phyloP scores from a whole-genome alignment of 2,113 vertebrate genomes.

The Meleagris gallopavo region DNA sequence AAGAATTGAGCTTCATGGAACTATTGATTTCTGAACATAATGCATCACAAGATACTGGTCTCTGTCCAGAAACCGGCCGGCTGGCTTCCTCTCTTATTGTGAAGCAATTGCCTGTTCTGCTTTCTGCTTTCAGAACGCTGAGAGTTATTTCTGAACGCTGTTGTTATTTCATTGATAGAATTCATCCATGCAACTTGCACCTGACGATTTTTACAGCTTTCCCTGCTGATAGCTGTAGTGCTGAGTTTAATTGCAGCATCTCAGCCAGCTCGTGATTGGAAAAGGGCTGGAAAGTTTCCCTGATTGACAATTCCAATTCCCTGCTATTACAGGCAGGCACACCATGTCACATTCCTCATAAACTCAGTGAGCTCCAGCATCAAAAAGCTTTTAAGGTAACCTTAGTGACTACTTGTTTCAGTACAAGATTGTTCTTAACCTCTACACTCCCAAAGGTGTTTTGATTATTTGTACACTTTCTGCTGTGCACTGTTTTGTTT shows the following conservation, averaged over 20 bases:
- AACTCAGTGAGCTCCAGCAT: background rate
- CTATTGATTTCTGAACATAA: conserved; percentile 34
- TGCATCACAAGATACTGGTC: conserved; percentile 17
- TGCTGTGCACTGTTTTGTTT: background rate
- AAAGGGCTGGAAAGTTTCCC: background rate
- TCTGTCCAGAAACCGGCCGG: conserved; percentile 31
- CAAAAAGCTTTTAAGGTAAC: conserved; percentile 1
- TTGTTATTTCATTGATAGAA: conserved; percentile 21
- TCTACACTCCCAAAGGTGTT: background rate
- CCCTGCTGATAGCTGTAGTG: background rate
- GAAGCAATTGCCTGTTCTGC: background rate
- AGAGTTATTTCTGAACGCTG: no score
- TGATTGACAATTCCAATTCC: background rate
- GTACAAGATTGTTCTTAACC: background rate
- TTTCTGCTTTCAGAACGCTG: background rate
- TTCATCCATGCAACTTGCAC: background rate
- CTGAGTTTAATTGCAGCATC: background rate
- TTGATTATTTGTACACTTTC: background rate
- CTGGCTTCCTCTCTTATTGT: background rate
- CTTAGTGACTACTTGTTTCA: background rate
- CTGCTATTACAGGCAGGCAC: background rate
- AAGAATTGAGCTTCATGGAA: conserved; percentile 26
- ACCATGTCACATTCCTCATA: background rate
- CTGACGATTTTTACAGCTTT: conserved; percentile 33
- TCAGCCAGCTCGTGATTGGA: background rate